phyloP scores from a whole-genome alignment of 2,113 vertebrate genomes.

The Equus quagga region DNA sequence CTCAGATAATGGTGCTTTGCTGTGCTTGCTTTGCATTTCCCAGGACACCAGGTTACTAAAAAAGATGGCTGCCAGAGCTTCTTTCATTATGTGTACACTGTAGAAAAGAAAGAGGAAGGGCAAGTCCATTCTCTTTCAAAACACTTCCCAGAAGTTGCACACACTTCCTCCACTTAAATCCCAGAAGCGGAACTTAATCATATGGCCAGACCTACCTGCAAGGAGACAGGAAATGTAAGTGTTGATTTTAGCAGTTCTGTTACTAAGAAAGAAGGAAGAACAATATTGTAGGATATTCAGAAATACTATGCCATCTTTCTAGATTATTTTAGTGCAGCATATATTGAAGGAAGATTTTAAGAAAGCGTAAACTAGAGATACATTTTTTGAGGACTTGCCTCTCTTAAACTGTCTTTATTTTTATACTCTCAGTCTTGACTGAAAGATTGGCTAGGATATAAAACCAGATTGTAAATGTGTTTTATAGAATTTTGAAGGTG shows the following conservation, averaged over 20 bases:
- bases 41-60: background rate
- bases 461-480: background rate
- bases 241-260: background rate
- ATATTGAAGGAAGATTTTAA: background rate
- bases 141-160: background rate
- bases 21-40: background rate
- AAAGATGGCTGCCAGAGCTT: background rate
- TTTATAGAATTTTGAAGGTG: background rate
- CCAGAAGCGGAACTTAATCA: background rate
- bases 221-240: background rate
- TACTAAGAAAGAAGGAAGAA: background rate
- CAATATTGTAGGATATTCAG: background rate
- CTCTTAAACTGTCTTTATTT: slow-evolving; percentile 36
- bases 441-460: background rate
- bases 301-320: background rate
- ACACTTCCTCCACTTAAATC: background rate
- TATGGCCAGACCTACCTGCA: background rate
- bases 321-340: background rate
- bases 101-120: background rate
- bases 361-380: background rate
- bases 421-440: background rate
- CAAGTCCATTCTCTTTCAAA: background rate
- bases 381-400: background rate
- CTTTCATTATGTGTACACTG: fast-evolving
- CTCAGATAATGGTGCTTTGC: background rate